Evolutionary conservation across 2,113 vertebrate species (phyloP).

Genomic region (Ammodytes dubius): DNA sequence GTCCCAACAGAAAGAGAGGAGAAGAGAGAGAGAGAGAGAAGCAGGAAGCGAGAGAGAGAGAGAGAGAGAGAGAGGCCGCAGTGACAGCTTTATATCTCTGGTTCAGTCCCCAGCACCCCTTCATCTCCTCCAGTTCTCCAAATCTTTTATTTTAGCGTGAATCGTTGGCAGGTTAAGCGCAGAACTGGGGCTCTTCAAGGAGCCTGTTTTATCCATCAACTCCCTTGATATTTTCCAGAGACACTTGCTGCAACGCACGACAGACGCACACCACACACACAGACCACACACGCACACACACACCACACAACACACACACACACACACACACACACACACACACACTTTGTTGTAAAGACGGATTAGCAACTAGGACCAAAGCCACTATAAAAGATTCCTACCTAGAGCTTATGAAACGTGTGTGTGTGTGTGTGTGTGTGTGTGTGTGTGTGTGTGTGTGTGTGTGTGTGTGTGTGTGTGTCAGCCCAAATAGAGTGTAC

Average conservation of each 20-base stretch:
- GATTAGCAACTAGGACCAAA: conserved; percentile 54
- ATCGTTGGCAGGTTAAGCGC: conserved; percentile 61
- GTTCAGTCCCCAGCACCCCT: conserved; percentile 7
- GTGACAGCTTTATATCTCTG: conserved; percentile 34
- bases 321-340: conserved; percentile 9
- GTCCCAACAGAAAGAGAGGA: not conserved
- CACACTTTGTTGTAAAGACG: conserved; percentile 27
- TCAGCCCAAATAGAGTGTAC: conserved; percentile 66
- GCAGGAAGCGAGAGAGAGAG: too few species aligned
- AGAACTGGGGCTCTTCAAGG: conserved; percentile 54
- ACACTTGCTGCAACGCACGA: conserved; percentile 10
- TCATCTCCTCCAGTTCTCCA: conserved; percentile 33
- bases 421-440: conserved; percentile 25
- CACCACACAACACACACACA: conserved; percentile 23
- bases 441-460: conserved; percentile 34
- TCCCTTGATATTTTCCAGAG: conserved; percentile 53
- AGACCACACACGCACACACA: not conserved
- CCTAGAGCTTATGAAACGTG: conserved; percentile 52
- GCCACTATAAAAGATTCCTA: conserved; percentile 58
- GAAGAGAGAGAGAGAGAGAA: too few species aligned
- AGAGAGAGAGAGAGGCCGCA: too few species aligned
- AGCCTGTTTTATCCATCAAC: conserved; percentile 50
- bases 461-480: conserved; percentile 44
- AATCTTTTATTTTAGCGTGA: conserved; percentile 49
- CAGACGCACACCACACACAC: conserved; percentile 12